These are phyloP conservation scores for Pseudorectes ferrugineus DNA, from an alignment of 2,113 vertebrate species.

Conservation along the genomic window DNA sequence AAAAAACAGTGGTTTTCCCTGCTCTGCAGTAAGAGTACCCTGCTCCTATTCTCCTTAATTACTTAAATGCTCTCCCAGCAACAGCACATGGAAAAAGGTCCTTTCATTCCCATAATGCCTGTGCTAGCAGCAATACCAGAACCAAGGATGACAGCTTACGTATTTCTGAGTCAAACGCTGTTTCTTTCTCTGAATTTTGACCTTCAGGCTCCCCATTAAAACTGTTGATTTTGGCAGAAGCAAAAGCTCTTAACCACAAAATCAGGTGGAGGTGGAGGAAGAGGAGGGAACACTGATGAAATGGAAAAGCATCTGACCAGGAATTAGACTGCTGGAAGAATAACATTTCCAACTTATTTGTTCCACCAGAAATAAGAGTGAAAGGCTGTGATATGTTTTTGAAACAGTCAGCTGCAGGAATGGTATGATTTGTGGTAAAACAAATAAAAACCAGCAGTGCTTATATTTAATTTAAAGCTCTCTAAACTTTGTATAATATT, in stretches of 20 bases:
- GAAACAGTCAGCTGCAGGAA: background rate
- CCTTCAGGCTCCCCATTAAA: conserved; percentile 44
- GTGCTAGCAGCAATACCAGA: background rate
- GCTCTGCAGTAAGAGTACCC: background rate
- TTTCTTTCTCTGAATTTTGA: background rate
- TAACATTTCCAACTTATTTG: conserved; percentile 41
- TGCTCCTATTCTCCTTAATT: background rate
- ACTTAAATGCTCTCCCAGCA: background rate
- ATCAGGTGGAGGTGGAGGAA: background rate
- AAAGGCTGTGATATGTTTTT: background rate
- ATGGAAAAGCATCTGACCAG: conserved; percentile 54
- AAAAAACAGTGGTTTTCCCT: background rate
- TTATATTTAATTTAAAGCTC: background rate
- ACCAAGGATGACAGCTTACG: background rate
- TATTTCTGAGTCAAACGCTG: background rate
- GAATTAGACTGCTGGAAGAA: conserved; percentile 11
- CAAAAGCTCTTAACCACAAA: background rate
- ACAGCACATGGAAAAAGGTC: background rate
- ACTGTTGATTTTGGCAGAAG: conserved; percentile 56
- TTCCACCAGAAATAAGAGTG: conserved; percentile 28
- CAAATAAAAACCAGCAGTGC: accelerated
- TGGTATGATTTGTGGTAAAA: background rate
- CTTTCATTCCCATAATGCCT: background rate
- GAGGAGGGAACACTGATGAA: background rate
- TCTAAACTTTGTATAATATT: background rate